phyloP scores from a whole-genome alignment of 2,113 vertebrate species.

The Symphodus melops region DNA sequence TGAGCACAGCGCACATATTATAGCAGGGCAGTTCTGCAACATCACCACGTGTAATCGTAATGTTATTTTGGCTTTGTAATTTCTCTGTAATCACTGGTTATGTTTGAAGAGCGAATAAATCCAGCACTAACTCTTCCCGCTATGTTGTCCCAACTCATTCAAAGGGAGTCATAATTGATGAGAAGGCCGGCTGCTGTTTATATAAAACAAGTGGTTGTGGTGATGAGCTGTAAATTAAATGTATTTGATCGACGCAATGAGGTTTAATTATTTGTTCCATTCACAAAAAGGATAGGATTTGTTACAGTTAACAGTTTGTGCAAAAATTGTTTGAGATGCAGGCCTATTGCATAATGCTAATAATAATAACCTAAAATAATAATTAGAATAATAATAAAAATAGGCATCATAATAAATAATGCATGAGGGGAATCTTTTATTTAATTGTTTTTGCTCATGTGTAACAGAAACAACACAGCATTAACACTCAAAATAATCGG shows the following conservation, averaged over 20 bases:
- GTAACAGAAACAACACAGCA: not conserved
- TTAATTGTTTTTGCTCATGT: not conserved
- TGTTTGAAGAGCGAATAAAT: slow-evolving; percentile 60
- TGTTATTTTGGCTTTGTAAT: slow-evolving; percentile 68
- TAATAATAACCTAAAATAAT: slow-evolving; percentile 6
- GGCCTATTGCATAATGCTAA: not conserved
- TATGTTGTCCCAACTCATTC: slow-evolving; percentile 42
- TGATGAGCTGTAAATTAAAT: slow-evolving; percentile 44
- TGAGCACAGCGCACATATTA: slow-evolving; percentile 2
- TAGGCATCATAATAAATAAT: slow-evolving; percentile 4
- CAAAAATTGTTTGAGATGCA: not conserved
- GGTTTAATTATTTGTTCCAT: slow-evolving; percentile 1
- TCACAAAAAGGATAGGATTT: slow-evolving; percentile 4
- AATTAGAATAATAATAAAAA: slow-evolving; percentile 14
- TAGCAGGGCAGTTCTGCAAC: slow-evolving; percentile 34
- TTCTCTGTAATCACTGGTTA: slow-evolving; percentile 59
- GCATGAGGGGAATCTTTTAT: no score
- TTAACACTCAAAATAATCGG: not conserved
- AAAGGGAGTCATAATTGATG: slow-evolving; percentile 57
- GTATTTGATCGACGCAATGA: not conserved
- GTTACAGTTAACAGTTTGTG: not conserved
- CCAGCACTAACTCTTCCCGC: slow-evolving; percentile 23
- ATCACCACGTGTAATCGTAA: slow-evolving; percentile 25
- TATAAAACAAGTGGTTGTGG: slow-evolving; percentile 48
- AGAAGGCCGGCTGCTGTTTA: slow-evolving; percentile 47